Conservation (phyloP, 2,113 vertebrate species). For the Rattus norvegicus region GRCr8 NC_086026.1:109802001-109802500, state of each 20-base stretch:
- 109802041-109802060: slow-evolving; percentile 65
- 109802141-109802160: slow-evolving; percentile 95
- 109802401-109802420: slow-evolving; percentile 94
- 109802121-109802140: slow-evolving; percentile 94
- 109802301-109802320: slow-evolving; percentile 96
- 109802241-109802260: slow-evolving; percentile 96
- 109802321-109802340: slow-evolving; percentile 95
- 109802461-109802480: slow-evolving; percentile 96
- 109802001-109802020: slow-evolving; percentile 89
- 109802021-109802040: slow-evolving; percentile 86
- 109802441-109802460: slow-evolving; percentile 97
- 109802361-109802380: slow-evolving; percentile 96
- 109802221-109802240: slow-evolving; percentile 95
- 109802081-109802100: slow-evolving; percentile 86
- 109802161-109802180: slow-evolving; percentile 94
- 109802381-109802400: slow-evolving; percentile 97
- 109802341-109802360: slow-evolving; percentile 96
- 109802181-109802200: slow-evolving; percentile 95
- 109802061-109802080: neutral
- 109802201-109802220: slow-evolving; percentile 94
- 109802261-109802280: slow-evolving; percentile 96
- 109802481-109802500: slow-evolving; percentile 94
- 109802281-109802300: slow-evolving; percentile 97
- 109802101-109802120: slow-evolving; percentile 96
- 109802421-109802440: slow-evolving; percentile 94